Conservation (phyloP, 1,140 invertebrate genomes). For the Eumaeus atala region DNA sequence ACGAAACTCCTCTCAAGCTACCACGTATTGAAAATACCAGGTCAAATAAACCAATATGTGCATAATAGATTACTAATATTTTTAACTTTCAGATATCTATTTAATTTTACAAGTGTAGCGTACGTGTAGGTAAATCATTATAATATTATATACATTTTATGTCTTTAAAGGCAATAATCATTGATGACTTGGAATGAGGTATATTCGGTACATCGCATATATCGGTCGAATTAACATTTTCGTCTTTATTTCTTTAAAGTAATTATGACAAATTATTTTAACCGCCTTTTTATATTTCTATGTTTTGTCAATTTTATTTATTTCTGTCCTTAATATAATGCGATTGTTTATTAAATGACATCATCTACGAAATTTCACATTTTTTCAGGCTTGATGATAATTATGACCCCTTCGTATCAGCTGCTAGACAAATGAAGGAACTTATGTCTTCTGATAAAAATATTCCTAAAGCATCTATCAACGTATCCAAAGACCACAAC, state of each 20-base stretch:
- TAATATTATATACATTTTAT: neutral
- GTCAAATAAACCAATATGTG: slow-evolving; percentile 22
- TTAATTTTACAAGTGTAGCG: neutral
- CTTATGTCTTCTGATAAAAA: slow-evolving; percentile 70
- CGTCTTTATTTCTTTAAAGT: too few relatives aligned
- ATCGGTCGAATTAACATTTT: too few relatives aligned
- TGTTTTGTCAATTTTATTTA: too few relatives aligned
- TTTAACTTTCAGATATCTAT: neutral
- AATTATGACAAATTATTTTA: too few relatives aligned
- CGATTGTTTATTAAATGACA: slow-evolving; percentile 2
- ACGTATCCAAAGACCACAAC: slow-evolving; percentile 52
- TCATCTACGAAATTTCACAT: slow-evolving; percentile 16
- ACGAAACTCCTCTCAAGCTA: slow-evolving; percentile 60
- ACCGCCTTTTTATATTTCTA: too few relatives aligned
- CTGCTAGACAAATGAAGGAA: slow-evolving; percentile 72
- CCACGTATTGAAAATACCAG: slow-evolving; percentile 61
- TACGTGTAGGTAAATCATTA: neutral
- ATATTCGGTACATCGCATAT: too few relatives aligned
- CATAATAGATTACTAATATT: neutral
- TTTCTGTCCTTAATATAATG: too few relatives aligned
- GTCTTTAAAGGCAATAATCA: too few relatives aligned
- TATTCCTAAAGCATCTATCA: slow-evolving; percentile 60
- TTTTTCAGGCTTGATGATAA: slow-evolving; percentile 64
- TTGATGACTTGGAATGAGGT: too few relatives aligned
- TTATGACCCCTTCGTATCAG: slow-evolving; percentile 69